Base-by-base conservation (phyloP, 2,888 invertebrate species). In the Meteorus colon region DNA sequence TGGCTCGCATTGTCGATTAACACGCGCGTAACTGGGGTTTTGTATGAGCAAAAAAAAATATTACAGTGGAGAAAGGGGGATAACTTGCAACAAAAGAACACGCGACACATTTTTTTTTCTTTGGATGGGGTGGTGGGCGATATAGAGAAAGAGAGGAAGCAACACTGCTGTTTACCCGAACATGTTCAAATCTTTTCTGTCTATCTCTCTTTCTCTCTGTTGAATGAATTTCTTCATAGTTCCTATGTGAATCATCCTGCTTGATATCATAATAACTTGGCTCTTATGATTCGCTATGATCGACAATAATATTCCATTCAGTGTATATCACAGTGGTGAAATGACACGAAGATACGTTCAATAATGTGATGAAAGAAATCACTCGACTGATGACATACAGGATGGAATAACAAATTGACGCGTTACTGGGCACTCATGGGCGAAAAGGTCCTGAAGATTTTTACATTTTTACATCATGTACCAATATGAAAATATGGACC, bases 1-100 rank as follows among this genome's bases (percentile, higher is more conserved):
- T 89, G 86, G 86, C 85, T 85, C 78, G 84, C 80, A 88, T 89
- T 89, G 89, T 88, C 88, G 87, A 88, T 89, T 89, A 89, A 86
- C 88, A 85, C 88, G 86, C 86, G 86, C 84, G 80, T 86, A 85
- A 87, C 86, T 83, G 82, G 82, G 84, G 79, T 81, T 55, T 24
- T 81, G 80, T 70, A 78, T 60, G 68, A 66, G 29, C 45, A 62
- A 75, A 77, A 70, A 74, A 73, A 74, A 75, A 74, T 79, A 78
- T 76, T 12, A 12, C 8, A 12, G 41, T 76, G 77, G 69, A 63
- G 73, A 72, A 75, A 55, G 73, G 66, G 76, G 84, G 87, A 85
- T 86, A 85, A 84, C 82, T 76, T 5, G 80, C 79, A 29, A 85
- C 84, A 87, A 88, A 88, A 87, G 87, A 87, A 86, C 87, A 87